Evolutionary conservation across 2,888 invertebrate genomes (phyloP), one percentile per base, ranked within the genome.

Genomic region (Biston stratarius): DNA sequence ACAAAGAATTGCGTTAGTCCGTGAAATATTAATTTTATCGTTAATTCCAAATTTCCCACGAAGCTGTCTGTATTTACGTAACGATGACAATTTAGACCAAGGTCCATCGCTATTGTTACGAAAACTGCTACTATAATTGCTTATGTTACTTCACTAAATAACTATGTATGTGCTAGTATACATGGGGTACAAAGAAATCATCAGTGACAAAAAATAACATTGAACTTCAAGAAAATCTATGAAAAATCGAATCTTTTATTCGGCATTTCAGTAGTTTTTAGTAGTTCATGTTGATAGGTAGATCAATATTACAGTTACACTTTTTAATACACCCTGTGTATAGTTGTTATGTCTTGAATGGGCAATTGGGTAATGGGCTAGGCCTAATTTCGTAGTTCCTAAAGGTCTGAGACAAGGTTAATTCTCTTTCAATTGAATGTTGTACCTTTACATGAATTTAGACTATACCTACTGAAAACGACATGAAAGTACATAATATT

Each of bases 21-120:
- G n/a, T n/a, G 8, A 57, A 51, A 14, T 33, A 52, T 64, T 63
- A 63, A 55, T 38, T 58, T 58, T 38, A 38, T 48, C 48, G 58
- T 58, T 52, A 61, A 55, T 57, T 44, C 45, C 3, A 49, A 64
- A 15, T 61, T 65, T 66, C 66, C 48, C 67, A 67, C 67, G 58
- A 33, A 34, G 47, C 58, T 38, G 48, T 24, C 5, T 12, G 45
- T 47, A 48, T 58, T 45, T 36, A 66, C 56, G 44, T 53, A 52
- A 14, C 56, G 10, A 12, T 61, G 38, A 58, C 52, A 34, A 67
- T 62, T 59, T 59, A 44, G 58, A 62, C 58, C 67, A 62, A 67
- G 67, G 67, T 33, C 55, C 36, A 47, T 34, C 5, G 42, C 48
- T 36, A 67, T 67, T 62, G 67, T 67, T 62, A 67, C 53, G 62